Conservation (phyloP, 2,113 vertebrate genomes). For the Anolis sagrei region DNA sequence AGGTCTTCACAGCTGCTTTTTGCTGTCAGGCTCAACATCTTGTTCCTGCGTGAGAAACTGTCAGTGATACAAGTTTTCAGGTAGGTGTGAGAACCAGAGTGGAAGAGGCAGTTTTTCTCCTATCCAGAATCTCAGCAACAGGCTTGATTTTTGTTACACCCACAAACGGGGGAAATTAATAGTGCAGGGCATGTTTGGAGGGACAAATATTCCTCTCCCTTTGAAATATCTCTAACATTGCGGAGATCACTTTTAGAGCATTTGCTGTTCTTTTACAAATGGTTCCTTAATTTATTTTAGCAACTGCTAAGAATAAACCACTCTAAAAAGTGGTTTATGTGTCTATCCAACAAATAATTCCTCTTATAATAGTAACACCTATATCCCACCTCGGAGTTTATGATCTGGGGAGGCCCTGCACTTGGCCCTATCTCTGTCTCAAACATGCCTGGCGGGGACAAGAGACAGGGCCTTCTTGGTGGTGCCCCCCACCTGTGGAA, state of each 20-base stretch:
- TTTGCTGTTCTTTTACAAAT: neutral
- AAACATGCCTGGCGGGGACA: no score
- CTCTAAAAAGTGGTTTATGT: no score
- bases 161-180: conserved; percentile 40
- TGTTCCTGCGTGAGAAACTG: neutral
- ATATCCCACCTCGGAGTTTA: no score
- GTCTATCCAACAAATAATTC: neutral
- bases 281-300: neutral
- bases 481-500: no score
- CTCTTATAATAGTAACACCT: neutral
- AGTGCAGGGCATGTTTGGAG: conserved; percentile 42
- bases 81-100: conserved; percentile 9
- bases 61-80: neutral
- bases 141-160: conserved; percentile 30
- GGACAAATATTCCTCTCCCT: conserved; percentile 50
- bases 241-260: neutral
- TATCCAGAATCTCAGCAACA: conserved; percentile 48
- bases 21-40: conserved; percentile 30
- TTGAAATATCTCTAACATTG: conserved; percentile 36
- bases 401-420: no score
- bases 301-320: neutral
- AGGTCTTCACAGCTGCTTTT: conserved; percentile 9
- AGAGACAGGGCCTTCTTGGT: no score
- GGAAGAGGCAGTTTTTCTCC: conserved; percentile 30
- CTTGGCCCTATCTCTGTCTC: no score